Evolutionary conservation across 1,140 invertebrate species (phyloP).

Genomic region (Brachionus plicatilis): DNA sequence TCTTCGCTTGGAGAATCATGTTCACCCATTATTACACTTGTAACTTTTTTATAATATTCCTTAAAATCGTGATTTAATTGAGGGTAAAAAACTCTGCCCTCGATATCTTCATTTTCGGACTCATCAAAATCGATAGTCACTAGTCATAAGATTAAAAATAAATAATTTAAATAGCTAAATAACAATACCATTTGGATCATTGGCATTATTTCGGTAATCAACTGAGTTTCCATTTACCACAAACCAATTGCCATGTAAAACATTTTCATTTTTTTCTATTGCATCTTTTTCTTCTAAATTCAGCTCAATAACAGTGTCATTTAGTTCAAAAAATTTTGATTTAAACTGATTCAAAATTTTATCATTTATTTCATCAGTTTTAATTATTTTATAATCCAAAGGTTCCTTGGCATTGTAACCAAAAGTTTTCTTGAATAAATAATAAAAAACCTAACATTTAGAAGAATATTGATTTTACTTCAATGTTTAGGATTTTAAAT

Average conservation of each 20-base stretch:
- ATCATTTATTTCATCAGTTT: background rate
- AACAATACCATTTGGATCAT: background rate
- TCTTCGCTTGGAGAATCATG: background rate
- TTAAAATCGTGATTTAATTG: slow-evolving; percentile 1
- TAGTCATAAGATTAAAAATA: background rate
- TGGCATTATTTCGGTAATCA: background rate
- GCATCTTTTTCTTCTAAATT: background rate
- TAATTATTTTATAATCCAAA: background rate
- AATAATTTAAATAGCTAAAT: background rate
- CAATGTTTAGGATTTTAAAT: slow-evolving; percentile 8
- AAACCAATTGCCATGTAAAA: background rate
- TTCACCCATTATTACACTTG: background rate
- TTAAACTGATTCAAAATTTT: slow-evolving; percentile 28
- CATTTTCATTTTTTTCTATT: background rate
- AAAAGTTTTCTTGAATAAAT: slow-evolving; percentile 27
- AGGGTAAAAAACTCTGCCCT: background rate
- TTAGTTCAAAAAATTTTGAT: slow-evolving; percentile 19
- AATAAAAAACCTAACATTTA: background rate
- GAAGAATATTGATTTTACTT: background rate
- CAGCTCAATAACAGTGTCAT: background rate
- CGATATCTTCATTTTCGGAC: background rate
- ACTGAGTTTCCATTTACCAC: background rate
- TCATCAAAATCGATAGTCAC: background rate
- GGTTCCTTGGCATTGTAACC: background rate
- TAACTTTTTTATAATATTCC: slow-evolving; percentile 2